Conservation (phyloP, 2,113 vertebrate genomes). For the Falco punctatus region DNA sequence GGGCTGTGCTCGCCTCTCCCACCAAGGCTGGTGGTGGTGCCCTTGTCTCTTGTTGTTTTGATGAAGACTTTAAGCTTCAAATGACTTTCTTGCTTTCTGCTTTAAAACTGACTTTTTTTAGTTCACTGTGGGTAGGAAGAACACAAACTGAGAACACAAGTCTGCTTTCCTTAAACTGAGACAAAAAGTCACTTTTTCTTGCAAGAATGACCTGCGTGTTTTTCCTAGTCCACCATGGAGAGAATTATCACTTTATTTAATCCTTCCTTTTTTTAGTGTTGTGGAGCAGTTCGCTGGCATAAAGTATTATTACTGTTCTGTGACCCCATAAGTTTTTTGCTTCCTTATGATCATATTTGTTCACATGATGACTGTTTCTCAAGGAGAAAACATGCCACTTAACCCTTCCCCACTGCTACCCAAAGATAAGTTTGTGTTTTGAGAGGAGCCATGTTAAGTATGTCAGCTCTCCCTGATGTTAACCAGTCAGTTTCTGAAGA, state of each 20-base stretch:
- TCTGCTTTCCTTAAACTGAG: not conserved
- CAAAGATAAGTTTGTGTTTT: not conserved
- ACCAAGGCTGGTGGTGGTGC: not conserved
- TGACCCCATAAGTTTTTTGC: not conserved
- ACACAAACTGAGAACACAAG: not conserved
- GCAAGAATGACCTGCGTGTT: not conserved
- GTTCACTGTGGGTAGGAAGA: not conserved
- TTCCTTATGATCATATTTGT: not conserved
- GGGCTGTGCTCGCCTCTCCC: not conserved
- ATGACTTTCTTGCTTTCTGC: not conserved
- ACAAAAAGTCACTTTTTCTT: not conserved
- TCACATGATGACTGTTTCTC: not conserved
- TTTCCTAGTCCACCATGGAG: not conserved
- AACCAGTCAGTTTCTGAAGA: not conserved
- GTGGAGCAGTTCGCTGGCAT: not conserved
- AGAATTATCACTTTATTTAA: not conserved
- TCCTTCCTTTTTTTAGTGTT: not conserved
- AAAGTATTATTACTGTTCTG: not conserved
- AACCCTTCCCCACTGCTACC: no score
- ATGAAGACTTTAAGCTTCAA: not conserved
- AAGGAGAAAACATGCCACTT: not conserved
- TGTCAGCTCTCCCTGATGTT: not conserved
- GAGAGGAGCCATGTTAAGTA: not conserved
- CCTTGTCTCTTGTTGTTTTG: not conserved
- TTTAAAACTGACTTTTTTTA: constrained; percentile 5